Conservation (phyloP, 53 echinoderm and acorn worm species). For the Patiria pectinifera region DNA sequence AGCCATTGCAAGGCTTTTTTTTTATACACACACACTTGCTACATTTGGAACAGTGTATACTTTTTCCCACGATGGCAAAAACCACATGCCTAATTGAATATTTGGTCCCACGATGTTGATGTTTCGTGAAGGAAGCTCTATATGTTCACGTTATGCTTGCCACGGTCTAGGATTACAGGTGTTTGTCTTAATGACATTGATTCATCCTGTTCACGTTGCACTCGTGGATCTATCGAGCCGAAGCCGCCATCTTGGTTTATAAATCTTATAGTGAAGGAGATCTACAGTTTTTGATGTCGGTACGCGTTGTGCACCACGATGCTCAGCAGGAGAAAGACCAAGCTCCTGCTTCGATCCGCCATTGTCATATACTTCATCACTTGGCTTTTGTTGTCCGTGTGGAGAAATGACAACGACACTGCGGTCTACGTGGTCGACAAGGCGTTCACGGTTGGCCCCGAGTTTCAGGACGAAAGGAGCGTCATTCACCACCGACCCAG, state of each 20-base stretch:
- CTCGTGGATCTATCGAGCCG: neutral
- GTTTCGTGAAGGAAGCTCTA: neutral
- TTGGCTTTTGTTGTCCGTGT: conserved; percentile 36
- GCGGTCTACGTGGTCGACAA: neutral
- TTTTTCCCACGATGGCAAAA: neutral
- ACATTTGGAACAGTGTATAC: neutral
- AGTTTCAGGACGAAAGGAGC: neutral
- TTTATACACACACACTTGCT: neutral
- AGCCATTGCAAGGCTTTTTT: neutral
- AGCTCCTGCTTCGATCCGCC: neutral
- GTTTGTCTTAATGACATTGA: neutral
- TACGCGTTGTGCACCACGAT: neutral
- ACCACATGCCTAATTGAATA: neutral
- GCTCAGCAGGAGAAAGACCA: conserved; percentile 11
- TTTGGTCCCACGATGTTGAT: neutral
- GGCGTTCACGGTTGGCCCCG: neutral
- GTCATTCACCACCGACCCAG: neutral
- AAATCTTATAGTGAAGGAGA: neutral
- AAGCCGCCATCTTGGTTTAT: conserved; percentile 21
- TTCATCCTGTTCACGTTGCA: neutral
- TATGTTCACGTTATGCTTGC: neutral
- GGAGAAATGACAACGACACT: neutral
- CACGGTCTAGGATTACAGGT: neutral
- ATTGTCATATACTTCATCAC: conserved; percentile 24
- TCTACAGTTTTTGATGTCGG: neutral